phyloP scores from a whole-genome alignment of 2,797 vertebrate genomes.

The Nannoperca obscura region DNA sequence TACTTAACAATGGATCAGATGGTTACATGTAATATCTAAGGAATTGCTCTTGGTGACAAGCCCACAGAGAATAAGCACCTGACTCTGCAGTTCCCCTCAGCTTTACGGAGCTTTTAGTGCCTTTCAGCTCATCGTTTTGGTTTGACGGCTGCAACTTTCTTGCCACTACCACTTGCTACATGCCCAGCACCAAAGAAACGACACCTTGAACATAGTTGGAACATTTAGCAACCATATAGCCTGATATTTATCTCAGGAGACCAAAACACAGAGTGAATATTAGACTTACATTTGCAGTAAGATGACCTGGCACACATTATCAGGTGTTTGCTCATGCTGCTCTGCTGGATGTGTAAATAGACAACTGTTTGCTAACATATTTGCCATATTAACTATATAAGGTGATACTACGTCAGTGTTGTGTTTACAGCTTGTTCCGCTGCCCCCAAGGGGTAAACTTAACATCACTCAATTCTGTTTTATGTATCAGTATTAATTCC shows the following conservation, averaged over 20 bases:
- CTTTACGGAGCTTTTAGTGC: neutral
- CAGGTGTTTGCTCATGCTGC: slow-evolving; percentile 7
- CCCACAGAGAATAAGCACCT: neutral
- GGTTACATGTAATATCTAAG: neutral
- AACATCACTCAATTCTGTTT: slow-evolving; percentile 3
- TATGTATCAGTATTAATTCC: slow-evolving; percentile 19
- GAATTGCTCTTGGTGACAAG: neutral
- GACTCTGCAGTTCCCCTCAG: neutral
- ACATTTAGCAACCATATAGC: neutral
- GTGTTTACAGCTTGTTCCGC: neutral
- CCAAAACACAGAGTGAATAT: slow-evolving; percentile 1
- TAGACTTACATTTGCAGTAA: neutral
- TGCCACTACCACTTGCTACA: neutral
- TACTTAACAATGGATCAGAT: neutral
- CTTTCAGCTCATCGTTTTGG: neutral
- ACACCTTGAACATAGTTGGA: neutral
- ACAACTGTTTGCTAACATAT: slow-evolving; percentile 2
- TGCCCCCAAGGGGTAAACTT: neutral
- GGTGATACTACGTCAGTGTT: slow-evolving; percentile 2
- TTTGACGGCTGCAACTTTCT: neutral
- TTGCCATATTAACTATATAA: neutral
- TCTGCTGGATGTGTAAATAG: slow-evolving; percentile 17
- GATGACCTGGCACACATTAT: neutral
- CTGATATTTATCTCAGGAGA: neutral
- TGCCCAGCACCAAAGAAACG: neutral